Percentiles rank a stretch among this genome's conserved stretches.
phyloP scores from a whole-genome alignment of 2,888 invertebrate genomes.

The Euzophera pinguis region DNA sequence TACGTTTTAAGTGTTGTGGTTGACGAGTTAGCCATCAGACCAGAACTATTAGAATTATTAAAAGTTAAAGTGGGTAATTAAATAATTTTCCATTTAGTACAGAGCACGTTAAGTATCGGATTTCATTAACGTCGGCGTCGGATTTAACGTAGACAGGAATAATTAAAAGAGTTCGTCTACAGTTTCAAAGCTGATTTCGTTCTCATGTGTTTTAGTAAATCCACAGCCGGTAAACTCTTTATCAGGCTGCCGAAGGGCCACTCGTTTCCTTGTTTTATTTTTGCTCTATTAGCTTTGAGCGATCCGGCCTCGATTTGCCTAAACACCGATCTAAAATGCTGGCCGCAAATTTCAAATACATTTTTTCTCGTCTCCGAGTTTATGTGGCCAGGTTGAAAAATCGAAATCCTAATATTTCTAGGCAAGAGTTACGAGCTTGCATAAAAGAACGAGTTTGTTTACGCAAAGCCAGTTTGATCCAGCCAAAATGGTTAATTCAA shows the following conservation, averaged over 20 bases:
- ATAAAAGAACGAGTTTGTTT: neutral
- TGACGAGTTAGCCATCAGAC: neutral
- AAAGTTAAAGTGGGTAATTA: slow-evolving; percentile 19
- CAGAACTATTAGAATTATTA: neutral
- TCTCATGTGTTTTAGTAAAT: slow-evolving; percentile 32
- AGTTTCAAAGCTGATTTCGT: slow-evolving; percentile 43
- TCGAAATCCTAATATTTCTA: neutral
- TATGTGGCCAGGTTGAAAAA: neutral
- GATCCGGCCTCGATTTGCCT: slow-evolving; percentile 26
- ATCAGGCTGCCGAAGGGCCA: slow-evolving; percentile 25
- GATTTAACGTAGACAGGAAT: slow-evolving; percentile 44
- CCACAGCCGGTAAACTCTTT: slow-evolving; percentile 31
- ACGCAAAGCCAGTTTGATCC: slow-evolving; percentile 8
- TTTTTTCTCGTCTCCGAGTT: neutral
- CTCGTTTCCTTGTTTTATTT: slow-evolving; percentile 28
- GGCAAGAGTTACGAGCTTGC: neutral
- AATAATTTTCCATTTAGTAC: slow-evolving; percentile 27
- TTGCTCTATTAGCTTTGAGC: slow-evolving; percentile 24
- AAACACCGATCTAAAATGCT: slow-evolving; percentile 19
- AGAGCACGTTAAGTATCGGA: slow-evolving; percentile 43
- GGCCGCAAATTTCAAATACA: neutral
- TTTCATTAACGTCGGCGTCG: slow-evolving; percentile 41
- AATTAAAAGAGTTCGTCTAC: slow-evolving; percentile 55
- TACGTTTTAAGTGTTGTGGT: neutral
- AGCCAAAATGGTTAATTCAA: slow-evolving; percentile 26